Percentiles rank a stretch among this genome's conserved stretches.
phyloP scores from a whole-genome alignment of 2,888 invertebrate species.

The Amorpha juglandis region DNA sequence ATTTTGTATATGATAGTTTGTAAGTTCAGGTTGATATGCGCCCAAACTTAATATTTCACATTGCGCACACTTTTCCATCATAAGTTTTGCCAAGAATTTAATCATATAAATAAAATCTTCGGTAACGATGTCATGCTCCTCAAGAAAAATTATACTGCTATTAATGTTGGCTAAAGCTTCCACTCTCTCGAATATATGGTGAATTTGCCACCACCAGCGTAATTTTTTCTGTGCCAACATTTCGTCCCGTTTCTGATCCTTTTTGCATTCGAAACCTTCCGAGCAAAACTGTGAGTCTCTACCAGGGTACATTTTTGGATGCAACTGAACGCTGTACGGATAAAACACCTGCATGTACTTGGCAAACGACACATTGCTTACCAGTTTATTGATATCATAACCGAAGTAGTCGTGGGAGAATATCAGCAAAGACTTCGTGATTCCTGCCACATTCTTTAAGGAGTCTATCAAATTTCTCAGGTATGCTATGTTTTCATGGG shows the following conservation, averaged over 20 bases:
- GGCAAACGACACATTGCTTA: slow-evolving; percentile 41
- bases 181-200: slow-evolving; percentile 53
- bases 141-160: slow-evolving; percentile 44
- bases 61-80: slow-evolving; percentile 40
- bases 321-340: slow-evolving; percentile 52
- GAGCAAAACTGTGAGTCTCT: slow-evolving; percentile 46
- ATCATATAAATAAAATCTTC: slow-evolving; percentile 51
- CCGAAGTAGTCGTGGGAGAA: slow-evolving; percentile 48
- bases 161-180: slow-evolving; percentile 36
- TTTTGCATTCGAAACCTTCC: slow-evolving; percentile 45
- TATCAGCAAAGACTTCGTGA: slow-evolving; percentile 49
- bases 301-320: slow-evolving; percentile 56
- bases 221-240: slow-evolving; percentile 51
- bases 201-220: slow-evolving; percentile 63
- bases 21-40: slow-evolving; percentile 38
- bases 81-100: slow-evolving; percentile 39
- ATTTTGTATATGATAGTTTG: slow-evolving; percentile 34
- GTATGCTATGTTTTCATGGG: slow-evolving; percentile 46
- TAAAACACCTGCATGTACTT: slow-evolving; percentile 56
- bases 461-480: slow-evolving; percentile 48
- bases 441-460: slow-evolving; percentile 44
- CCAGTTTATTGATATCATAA: slow-evolving; percentile 39
- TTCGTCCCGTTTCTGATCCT: slow-evolving; percentile 38
- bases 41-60: slow-evolving; percentile 56
- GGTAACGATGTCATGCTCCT: slow-evolving; percentile 52